Evolutionary conservation across 2,888 invertebrate genomes (phyloP), one percentile per base, ranked within the genome.

Genomic region (Globia sparganii): DNA sequence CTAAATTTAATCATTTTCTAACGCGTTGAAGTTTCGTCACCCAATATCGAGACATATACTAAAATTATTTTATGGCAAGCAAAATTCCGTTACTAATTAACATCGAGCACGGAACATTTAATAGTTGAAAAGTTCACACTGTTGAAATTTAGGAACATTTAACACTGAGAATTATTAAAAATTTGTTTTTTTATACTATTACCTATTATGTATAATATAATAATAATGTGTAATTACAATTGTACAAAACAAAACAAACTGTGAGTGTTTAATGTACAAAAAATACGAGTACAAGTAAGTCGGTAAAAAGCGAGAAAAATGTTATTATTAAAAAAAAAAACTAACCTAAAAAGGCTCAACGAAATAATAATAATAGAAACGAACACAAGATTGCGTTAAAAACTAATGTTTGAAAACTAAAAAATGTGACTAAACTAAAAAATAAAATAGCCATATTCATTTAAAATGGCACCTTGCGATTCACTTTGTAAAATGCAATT

Each of bases 121-220:
- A 87, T 91, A 91, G 90, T 93, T 90, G 91, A 94, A 94, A 94
- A 93, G 93, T 93, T 94, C 93, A 94, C 94, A 94, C 91, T 94
- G 94, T 94, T 95, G 92, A 94, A 96, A 95, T 96, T 96, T 96
- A 96, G 96, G 96, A 96, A 96, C 96, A 96, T 96, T 95, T 94
- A 96, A 96, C 96, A 96, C 93, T 95, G 95, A 96, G 95, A 96
- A 94, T 94, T 95, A 94, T 94, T 94, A 93, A 91, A 94, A 94
- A 92, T 93, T 90, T 87, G 81, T 93, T 94, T 92, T 93, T 77
- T 92, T 82, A 93, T 91, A 92, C 93, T 95, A 94, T 95, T 94
- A 93, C 90, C 93, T 96, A 95, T 94, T 93, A 93, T 93, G 91
- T 94, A 93, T 93, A 72, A 64, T 80, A 92, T 92, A 88, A 93